These are phyloP conservation scores for Ypsolopha scabrella DNA, from an alignment of 2,888 invertebrate genomes.

Conservation along the genomic window DNA sequence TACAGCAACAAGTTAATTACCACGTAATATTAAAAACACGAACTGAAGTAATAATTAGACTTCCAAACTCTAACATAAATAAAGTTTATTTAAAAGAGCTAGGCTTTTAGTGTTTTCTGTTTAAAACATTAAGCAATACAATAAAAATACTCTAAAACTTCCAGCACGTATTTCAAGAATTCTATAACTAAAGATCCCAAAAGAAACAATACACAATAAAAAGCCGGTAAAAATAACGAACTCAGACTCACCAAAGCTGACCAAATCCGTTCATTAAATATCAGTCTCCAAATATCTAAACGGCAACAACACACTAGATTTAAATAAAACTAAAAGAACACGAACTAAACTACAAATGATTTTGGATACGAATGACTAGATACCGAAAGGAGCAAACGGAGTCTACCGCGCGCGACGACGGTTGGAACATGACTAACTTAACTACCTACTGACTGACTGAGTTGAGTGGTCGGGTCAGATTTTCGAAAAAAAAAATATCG, in stretches of 20 bases:
- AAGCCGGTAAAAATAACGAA: conserved; percentile 6
- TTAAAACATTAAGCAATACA: too few species aligned
- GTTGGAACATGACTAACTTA: conserved; percentile 46
- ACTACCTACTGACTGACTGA: conserved; percentile 29
- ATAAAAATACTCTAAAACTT: too few species aligned
- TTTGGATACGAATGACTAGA: conserved; percentile 67
- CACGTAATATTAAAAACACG: too few species aligned
- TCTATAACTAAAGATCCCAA: too few species aligned
- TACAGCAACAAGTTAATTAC: too few species aligned
- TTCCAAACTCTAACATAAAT: too few species aligned
- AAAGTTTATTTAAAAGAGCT: too few species aligned
- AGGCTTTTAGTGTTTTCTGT: too few species aligned
- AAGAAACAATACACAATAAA: conserved; percentile 1
- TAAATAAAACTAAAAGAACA: conserved; percentile 25
- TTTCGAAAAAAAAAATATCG: conserved; percentile 44
- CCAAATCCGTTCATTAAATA: conserved; percentile 65
- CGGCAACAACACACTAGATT: conserved; percentile 28
- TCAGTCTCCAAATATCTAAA: conserved; percentile 18
- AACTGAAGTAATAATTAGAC: too few species aligned
- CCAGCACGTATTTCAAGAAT: too few species aligned
- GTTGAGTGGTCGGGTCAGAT: conserved; percentile 39
- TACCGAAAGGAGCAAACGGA: conserved; percentile 41
- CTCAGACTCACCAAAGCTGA: conserved; percentile 56
- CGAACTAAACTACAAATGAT: conserved; percentile 12
- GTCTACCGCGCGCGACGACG: conserved; percentile 57